These are phyloP conservation scores for Stenopsyche tienmushanensis DNA, from an alignment of 1,140 invertebrate species.

Conservation along the genomic window DNA sequence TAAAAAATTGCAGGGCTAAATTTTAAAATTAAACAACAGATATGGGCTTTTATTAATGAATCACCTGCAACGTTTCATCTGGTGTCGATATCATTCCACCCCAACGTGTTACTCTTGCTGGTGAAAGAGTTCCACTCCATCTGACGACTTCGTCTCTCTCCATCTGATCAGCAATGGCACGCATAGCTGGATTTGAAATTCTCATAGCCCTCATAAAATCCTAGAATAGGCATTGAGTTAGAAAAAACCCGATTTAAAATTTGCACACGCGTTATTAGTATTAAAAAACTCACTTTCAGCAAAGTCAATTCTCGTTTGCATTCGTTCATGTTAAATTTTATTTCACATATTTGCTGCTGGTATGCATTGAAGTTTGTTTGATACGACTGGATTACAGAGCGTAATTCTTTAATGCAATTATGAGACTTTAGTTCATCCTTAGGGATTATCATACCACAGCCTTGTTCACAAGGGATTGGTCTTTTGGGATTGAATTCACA, in stretches of 20 bases:
- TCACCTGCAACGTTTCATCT: constrained; percentile 87
- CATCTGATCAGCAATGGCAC: constrained; percentile 88
- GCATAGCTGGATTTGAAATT: constrained; percentile 84
- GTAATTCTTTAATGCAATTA: constrained; percentile 87
- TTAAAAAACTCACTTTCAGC: constrained; percentile 63
- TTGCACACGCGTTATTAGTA: neutral
- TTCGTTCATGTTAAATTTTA: constrained; percentile 84
- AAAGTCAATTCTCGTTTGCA: constrained; percentile 85
- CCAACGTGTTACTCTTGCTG: constrained; percentile 91
- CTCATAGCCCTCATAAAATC: constrained; percentile 91
- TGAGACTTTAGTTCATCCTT: constrained; percentile 94
- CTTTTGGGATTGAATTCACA: constrained; percentile 89
- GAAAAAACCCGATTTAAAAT: neutral
- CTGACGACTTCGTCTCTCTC: constrained; percentile 89
- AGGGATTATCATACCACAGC: constrained; percentile 90
- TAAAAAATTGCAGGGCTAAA: no score
- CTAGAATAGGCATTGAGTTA: no score
- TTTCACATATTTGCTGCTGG: constrained; percentile 82
- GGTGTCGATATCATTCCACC: constrained; percentile 97
- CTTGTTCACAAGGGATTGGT: constrained; percentile 88
- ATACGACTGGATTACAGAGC: constrained; percentile 81
- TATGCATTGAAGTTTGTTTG: constrained; percentile 82
- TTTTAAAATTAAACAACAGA: no score
- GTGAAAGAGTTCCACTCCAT: constrained; percentile 82
- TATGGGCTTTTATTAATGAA: no score